Base-by-base conservation (phyloP, 2,888 invertebrate species). In the Boloria selene region DNA sequence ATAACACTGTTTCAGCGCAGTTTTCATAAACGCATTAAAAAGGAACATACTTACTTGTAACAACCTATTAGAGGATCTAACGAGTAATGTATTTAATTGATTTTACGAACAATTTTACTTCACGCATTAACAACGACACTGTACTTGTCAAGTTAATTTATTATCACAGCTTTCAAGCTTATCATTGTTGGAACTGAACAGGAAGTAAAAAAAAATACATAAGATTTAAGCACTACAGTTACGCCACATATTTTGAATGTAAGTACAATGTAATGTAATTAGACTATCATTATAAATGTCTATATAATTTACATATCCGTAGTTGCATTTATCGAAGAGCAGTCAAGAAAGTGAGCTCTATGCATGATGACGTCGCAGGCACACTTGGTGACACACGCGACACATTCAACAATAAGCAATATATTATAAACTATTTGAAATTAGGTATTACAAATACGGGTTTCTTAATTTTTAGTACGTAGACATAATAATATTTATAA, bases 401-500 rank as follows among this genome's bases (percentile, higher is more conserved):
- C 13, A 18, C 47, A 52, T 56, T 42, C 45, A 51, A 67, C 44
- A 54, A 17, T 17, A 45, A 64, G 64, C 61, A 68, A 60, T 65
- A 67, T 45, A 52, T 64, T 61, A 47, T 61, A 59, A 68, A 64
- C 65, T 70, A 71, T 69, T 65, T 65, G 56, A 70, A 72, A 67
- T 75, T 74, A 75, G 72, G 76, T 76, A 76, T 76, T 77, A 74
- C 71, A 70, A 73, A 74, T 78, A 76, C 76, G 76, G 77, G 76
- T 84, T 82, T 82, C 75, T 80, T 81, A 81, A 60, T 64, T 80
- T 38, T 78, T 82, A 81, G 77, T 81, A 83, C 72, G 74, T 63
- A 66, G 62, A 66, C 70, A 65, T 74, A 72, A 77, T 77, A 76
- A 75, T 79, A 84, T 80, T 81, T 81, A 77, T 88, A 87, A 86